These are phyloP conservation scores for Priocnemis perturbator DNA, from an alignment of 2,888 invertebrate species.

Conservation along the genomic window DNA sequence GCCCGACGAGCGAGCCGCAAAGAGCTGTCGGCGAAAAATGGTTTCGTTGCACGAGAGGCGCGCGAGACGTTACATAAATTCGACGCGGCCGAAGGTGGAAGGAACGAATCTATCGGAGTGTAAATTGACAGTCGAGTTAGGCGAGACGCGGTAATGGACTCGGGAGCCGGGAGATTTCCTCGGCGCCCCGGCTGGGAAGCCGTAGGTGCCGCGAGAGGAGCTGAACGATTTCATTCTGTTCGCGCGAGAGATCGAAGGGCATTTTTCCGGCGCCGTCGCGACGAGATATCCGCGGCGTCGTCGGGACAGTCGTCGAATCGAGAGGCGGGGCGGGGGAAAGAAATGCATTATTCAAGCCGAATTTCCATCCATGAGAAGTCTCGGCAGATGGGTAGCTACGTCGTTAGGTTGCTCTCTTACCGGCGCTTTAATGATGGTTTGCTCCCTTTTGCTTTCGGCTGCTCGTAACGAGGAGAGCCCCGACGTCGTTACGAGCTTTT, in stretches of 20 bases:
- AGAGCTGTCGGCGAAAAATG: too few species aligned
- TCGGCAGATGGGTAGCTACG: constrained; percentile 62
- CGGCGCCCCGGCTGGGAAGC: too few species aligned
- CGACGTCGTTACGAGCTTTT: constrained; percentile 52
- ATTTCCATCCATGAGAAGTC: constrained; percentile 70
- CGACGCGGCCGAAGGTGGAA: too few species aligned
- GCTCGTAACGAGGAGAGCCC: constrained; percentile 56
- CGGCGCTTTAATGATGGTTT: constrained; percentile 63
- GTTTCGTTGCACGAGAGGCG: too few species aligned
- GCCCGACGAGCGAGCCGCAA: too few species aligned
- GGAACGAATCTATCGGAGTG: too few species aligned
- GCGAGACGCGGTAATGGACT: too few species aligned
- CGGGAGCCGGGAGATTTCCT: too few species aligned
- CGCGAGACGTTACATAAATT: too few species aligned
- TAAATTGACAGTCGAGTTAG: too few species aligned
- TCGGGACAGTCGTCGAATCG: constrained; percentile 25
- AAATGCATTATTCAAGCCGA: constrained; percentile 70
- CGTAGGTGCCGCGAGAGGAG: too few species aligned
- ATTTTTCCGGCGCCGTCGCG: constrained; percentile 7
- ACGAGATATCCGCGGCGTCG: constrained; percentile 10
- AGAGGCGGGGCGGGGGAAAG: constrained; percentile 39
- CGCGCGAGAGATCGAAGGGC: background rate
- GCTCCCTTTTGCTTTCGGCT: constrained; percentile 59
- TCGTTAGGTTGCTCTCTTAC: constrained; percentile 73
- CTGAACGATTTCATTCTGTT: too few species aligned